Evolutionary conservation across 2,113 vertebrate species (phyloP).

Genomic region (Microcebus tavaratra): DNA sequence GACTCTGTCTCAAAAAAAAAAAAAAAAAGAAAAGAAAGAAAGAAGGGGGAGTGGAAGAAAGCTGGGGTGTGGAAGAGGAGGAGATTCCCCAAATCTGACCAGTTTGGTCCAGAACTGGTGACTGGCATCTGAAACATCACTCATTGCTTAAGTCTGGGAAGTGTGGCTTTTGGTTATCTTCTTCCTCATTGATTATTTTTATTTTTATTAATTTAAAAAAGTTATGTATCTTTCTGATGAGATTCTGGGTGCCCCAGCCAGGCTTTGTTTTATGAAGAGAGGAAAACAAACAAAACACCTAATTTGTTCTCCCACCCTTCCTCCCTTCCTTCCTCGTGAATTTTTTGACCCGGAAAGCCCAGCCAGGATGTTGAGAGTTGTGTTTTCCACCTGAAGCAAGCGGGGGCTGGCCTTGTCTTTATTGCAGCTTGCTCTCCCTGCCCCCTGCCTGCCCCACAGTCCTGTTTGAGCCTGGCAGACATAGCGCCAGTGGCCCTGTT

Average conservation of each 20-base stretch:
- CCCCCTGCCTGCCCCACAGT: background rate
- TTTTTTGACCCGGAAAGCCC: background rate
- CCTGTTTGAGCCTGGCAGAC: background rate
- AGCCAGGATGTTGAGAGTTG: background rate
- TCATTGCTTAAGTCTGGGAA: background rate
- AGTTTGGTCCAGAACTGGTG: background rate
- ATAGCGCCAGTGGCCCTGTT: accelerated
- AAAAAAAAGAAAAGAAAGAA: background rate
- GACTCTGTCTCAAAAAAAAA: no score
- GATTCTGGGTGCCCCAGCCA: background rate
- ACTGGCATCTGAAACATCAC: background rate
- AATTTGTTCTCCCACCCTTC: background rate
- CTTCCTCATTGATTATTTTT: background rate
- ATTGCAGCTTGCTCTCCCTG: no score
- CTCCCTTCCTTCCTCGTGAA: background rate
- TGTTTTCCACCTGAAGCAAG: background rate
- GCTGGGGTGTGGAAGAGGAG: background rate
- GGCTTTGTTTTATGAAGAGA: background rate
- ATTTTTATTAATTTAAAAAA: background rate
- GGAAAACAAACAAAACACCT: background rate
- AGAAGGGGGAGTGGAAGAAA: background rate
- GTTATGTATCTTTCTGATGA: background rate
- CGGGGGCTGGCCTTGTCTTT: background rate
- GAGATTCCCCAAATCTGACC: background rate
- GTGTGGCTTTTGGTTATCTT: background rate